Evolutionary conservation across 2,888 invertebrate species (phyloP), one percentile per base, ranked within the genome.

Genomic region (Ctena decussata): DNA sequence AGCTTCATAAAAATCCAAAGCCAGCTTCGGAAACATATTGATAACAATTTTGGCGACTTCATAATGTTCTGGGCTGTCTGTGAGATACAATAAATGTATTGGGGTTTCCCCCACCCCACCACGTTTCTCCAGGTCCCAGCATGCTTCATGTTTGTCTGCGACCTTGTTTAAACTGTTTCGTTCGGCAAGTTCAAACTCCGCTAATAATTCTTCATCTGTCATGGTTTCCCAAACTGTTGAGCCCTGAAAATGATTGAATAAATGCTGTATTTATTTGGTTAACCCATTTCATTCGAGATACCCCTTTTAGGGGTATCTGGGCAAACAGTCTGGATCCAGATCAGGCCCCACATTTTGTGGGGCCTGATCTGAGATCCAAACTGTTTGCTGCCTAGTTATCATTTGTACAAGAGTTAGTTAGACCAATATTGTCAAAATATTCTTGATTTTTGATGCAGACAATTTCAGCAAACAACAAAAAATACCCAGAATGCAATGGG

Each of bases 111-210:
- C 99, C 0, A 99, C 96, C 0, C 98, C 98, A 0, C 99, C 99
- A 18, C 99, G 97, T 95, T 98, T 98, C 94, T 98, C 98, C 98
- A 99, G 98, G 96, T 99, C 98, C 99, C 99, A 99, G 95, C 99
- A 99, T 0, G 99, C 99, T 89, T 98, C 94, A 87, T 96, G 96
- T 30, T 35, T 27, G 12, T 89, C 91, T 27, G 85, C 79, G 75
- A 94, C 89, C 82, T 92, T 92, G 35, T 92, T 93, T 80, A 94
- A 94, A 80, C 84, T 86, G 53, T 77, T 77, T 37, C 73, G 57
- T 24, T 90, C 83, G 65, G 92, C 89, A 30, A 92, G 91, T 39
- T 89, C 85, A 77, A 84, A 94, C 41, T 93, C 92, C 15, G 83
- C 77, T 18, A 92, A 74, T 18, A 93, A 65, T 75, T 93, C 90